Conservation (phyloP, 2,888 invertebrate species). For the Eudasyphora cyanicolor region DNA sequence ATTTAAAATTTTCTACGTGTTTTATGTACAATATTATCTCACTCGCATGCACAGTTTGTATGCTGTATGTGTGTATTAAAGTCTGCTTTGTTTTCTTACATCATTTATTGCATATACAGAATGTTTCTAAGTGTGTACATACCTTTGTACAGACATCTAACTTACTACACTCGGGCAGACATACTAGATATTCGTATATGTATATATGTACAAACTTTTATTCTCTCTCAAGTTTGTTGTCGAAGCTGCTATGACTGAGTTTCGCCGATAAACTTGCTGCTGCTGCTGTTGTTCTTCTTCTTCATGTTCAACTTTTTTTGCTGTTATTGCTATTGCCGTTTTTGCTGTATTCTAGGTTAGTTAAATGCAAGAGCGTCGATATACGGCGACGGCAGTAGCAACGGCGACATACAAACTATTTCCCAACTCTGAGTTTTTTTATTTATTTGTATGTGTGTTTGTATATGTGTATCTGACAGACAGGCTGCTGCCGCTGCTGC, state of each 20-base stretch:
- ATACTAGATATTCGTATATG: too few species aligned
- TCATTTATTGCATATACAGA: not conserved
- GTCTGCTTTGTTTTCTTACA: conserved; percentile 15
- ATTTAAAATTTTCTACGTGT: not conserved
- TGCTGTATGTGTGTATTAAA: not conserved
- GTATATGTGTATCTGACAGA: not conserved
- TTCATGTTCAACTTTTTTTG: not conserved
- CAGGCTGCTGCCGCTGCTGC: not conserved
- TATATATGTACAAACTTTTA: not conserved
- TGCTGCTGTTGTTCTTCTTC: not conserved
- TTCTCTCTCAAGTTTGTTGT: not conserved
- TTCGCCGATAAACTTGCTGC: not conserved
- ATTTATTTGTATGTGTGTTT: not conserved
- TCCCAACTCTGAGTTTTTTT: not conserved
- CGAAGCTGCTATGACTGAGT: conserved; percentile 8
- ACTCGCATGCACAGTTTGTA: not conserved
- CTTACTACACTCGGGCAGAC: too few species aligned
- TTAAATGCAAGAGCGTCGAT: not conserved
- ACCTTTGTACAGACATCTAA: not conserved
- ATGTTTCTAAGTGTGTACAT: not conserved
- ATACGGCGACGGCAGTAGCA: not conserved
- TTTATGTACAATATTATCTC: not conserved
- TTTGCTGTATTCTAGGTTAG: conserved; percentile 16
- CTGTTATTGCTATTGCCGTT: not conserved
- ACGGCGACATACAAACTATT: not conserved